phyloP scores from a whole-genome alignment of 2,113 vertebrate species.

The Serilophus lunatus region DNA sequence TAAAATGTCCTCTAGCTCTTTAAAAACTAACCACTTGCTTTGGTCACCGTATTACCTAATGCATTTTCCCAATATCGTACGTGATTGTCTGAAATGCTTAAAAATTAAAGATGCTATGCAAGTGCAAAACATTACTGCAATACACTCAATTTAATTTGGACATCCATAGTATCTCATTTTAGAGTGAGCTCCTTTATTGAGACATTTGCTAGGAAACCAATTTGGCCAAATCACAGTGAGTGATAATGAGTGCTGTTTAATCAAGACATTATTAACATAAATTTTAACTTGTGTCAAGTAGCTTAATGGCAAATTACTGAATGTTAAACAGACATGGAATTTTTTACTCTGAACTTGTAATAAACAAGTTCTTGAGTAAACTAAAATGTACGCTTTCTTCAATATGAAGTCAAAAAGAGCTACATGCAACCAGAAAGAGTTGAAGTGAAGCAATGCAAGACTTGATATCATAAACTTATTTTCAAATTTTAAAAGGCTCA shows the following conservation, averaged over 20 bases:
- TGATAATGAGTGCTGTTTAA: conserved; percentile 33
- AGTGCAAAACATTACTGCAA: not conserved
- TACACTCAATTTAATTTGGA: not conserved
- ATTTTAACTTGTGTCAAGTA: conserved; percentile 41
- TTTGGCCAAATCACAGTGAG: conserved; percentile 15
- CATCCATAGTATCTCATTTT: not conserved
- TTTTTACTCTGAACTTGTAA: not conserved
- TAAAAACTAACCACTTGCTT: not conserved
- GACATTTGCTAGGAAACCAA: conserved; percentile 8
- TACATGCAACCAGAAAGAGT: not conserved
- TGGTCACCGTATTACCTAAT: not conserved
- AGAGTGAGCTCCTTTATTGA: not conserved
- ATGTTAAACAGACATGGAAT: conserved; percentile 1
- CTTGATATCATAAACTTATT: not conserved
- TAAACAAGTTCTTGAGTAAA: not conserved
- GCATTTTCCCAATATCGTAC: not conserved
- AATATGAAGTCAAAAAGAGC: not conserved
- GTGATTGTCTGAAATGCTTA: not conserved
- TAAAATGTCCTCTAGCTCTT: not conserved
- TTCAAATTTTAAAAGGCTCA: not conserved
- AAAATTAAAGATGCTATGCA: not conserved
- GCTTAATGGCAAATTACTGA: conserved; percentile 23
- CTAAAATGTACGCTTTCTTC: not conserved
- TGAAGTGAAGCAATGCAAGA: not conserved
- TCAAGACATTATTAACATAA: conserved; percentile 43